phyloP scores from a whole-genome alignment of 1,140 invertebrate species.

The Forficula auricularia region DNA sequence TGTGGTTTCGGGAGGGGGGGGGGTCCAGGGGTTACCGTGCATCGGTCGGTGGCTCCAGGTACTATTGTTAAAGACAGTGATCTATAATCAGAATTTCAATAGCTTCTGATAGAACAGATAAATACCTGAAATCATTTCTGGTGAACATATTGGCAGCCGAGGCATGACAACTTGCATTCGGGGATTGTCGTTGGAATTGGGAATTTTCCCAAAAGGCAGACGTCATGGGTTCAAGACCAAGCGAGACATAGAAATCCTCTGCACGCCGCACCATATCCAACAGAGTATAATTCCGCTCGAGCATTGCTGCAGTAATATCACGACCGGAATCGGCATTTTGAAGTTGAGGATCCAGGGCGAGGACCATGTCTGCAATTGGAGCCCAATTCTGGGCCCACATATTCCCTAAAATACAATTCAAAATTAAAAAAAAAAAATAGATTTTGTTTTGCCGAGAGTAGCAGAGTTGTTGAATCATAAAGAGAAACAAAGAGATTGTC shows the following conservation, averaged over 20 bases:
- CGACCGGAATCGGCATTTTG: conserved; percentile 16
- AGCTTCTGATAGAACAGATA: too few species aligned
- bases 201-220: conserved; percentile 41
- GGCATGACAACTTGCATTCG: conserved; percentile 34
- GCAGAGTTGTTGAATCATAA: too few species aligned
- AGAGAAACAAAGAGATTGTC: too few species aligned
- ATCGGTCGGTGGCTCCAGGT: too few species aligned
- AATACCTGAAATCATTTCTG: conserved; percentile 28
- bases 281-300: conserved; percentile 35
- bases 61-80: too few species aligned
- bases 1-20: too few species aligned
- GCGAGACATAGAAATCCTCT: conserved; percentile 44
- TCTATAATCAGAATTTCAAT: too few species aligned
- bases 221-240: conserved; percentile 39
- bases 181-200: conserved; percentile 25
- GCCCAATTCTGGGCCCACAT: conserved; percentile 45
- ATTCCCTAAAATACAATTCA: conserved; percentile 24
- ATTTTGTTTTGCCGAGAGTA: too few species aligned
- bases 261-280: conserved; percentile 36
- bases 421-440: neutral
- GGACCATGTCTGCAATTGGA: conserved; percentile 27
- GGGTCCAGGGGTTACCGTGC: too few species aligned
- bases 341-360: conserved; percentile 18
- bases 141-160: conserved; percentile 52
- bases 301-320: conserved; percentile 30